Evolutionary conservation across 1,140 invertebrate species (phyloP), one percentile per base, ranked within the genome.

Genomic region (Gonatopus flavifemur): DNA sequence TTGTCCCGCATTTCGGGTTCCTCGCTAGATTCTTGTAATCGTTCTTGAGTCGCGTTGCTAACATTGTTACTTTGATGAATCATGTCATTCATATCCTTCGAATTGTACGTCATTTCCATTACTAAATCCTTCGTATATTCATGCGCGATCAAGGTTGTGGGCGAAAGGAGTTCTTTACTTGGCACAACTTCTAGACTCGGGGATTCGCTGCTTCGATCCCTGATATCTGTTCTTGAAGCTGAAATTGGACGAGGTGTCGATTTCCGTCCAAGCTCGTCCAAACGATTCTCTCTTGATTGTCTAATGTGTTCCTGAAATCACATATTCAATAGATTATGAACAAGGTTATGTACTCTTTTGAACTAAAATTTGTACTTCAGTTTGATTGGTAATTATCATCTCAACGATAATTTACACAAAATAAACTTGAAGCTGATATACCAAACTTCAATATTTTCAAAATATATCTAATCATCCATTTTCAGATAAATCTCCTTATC

Each of bases 301-400:
- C 87, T 80, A 55, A 91, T 86, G 69, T 90, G 87, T 61, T 90
- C 89, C 89, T 92, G 76, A 5, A 75, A 69, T n/a, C n/a, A n/a
- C n/a, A n/a, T n/a, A n/a, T n/a, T n/a, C n/a, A n/a, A n/a, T n/a
- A n/a, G n/a, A n/a, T n/a, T n/a, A n/a, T n/a, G n/a, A n/a, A n/a
- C n/a, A n/a, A n/a, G n/a, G n/a, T n/a, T n/a, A n/a, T n/a, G n/a
- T n/a, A n/a, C n/a, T n/a, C n/a, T n/a, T n/a, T n/a, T n/a, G n/a
- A n/a, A n/a, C n/a, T n/a, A n/a, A n/a, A n/a, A n/a, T n/a, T n/a
- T n/a, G n/a, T n/a, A n/a, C n/a, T n/a, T n/a, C n/a, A n/a, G n/a
- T n/a, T n/a, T n/a, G n/a, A n/a, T n/a, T n/a, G n/a, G n/a, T n/a
- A n/a, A n/a, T n/a, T n/a, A n/a, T n/a, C n/a, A n/a, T n/a, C n/a